Conservation (phyloP, 2,797 vertebrate genomes). For the Cyclopterus lumpus region DNA sequence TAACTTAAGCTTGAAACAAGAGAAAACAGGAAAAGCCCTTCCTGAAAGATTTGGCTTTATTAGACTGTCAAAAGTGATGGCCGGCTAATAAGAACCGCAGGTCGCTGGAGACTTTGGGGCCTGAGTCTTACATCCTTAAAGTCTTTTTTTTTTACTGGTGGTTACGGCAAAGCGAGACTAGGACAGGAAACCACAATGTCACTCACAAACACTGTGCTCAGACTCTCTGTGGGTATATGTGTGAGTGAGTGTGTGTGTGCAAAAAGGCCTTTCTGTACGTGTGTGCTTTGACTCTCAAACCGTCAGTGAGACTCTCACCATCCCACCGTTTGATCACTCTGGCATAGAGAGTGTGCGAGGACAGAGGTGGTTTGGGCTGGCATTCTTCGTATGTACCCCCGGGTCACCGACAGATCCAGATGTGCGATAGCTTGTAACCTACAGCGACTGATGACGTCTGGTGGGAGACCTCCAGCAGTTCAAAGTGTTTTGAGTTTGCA, state of each 20-base stretch:
- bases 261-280: neutral
- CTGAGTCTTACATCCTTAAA: slow-evolving; percentile 43
- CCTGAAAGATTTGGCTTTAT: slow-evolving; percentile 63
- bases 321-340: slow-evolving; percentile 39
- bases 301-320: slow-evolving; percentile 25
- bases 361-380: slow-evolving; percentile 49
- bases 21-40: slow-evolving; percentile 62
- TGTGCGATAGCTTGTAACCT: slow-evolving; percentile 62
- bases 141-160: slow-evolving; percentile 36
- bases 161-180: slow-evolving; percentile 54
- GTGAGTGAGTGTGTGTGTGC: neutral
- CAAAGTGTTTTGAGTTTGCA: slow-evolving; percentile 48
- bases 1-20: slow-evolving; percentile 46
- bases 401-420: slow-evolving; percentile 72
- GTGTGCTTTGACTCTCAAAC: slow-evolving; percentile 24
- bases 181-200: slow-evolving; percentile 62
- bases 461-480: slow-evolving; percentile 60
- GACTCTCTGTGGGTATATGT: slow-evolving; percentile 28
- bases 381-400: slow-evolving; percentile 51
- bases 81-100: slow-evolving; percentile 67
- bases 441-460: slow-evolving; percentile 48
- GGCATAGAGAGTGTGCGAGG: slow-evolving; percentile 15
- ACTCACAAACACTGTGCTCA: slow-evolving; percentile 47
- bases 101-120: slow-evolving; percentile 61
- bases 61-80: slow-evolving; percentile 76